Conservation (phyloP, 2,113 vertebrate species). For the Centropristis striata region DNA sequence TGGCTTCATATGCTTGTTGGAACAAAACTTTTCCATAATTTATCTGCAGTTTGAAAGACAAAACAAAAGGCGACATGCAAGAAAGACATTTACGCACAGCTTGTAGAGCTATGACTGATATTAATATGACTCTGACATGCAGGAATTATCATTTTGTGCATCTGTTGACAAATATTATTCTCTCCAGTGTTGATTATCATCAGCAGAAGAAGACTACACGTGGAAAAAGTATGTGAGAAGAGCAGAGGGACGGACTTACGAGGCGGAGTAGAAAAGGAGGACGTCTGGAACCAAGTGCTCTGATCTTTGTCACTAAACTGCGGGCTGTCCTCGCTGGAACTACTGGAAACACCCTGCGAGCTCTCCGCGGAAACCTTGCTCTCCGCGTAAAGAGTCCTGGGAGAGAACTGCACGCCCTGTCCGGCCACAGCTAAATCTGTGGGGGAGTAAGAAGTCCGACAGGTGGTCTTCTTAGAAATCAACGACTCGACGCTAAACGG, state of each 20-base stretch:
- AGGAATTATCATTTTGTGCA: no score
- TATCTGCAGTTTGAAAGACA: neutral
- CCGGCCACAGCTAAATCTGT: constrained; percentile 57
- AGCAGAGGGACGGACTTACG: constrained; percentile 79
- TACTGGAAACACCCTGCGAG: constrained; percentile 73
- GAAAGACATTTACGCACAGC: neutral
- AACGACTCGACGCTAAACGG: constrained; percentile 90
- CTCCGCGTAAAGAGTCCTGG: constrained; percentile 82
- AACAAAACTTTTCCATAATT: no score
- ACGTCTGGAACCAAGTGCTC: constrained; percentile 82
- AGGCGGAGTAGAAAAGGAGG: constrained; percentile 80
- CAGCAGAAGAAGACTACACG: neutral
- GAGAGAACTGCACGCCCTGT: constrained; percentile 71
- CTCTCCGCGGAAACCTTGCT: constrained; percentile 73
- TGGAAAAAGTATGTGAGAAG: neutral
- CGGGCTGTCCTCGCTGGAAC: constrained; percentile 74
- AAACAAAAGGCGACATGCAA: neutral
- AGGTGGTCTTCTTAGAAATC: constrained; percentile 85
- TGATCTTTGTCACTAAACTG: constrained; percentile 82
- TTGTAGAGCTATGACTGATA: neutral
- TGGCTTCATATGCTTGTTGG: neutral
- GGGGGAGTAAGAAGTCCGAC: constrained; percentile 76
- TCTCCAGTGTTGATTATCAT: neutral
- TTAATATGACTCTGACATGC: neutral
- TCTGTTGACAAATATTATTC: neutral